These are phyloP conservation scores for Larimichthys polyactis DNA, from an alignment of 2,113 vertebrate genomes.

Conservation along the genomic window DNA sequence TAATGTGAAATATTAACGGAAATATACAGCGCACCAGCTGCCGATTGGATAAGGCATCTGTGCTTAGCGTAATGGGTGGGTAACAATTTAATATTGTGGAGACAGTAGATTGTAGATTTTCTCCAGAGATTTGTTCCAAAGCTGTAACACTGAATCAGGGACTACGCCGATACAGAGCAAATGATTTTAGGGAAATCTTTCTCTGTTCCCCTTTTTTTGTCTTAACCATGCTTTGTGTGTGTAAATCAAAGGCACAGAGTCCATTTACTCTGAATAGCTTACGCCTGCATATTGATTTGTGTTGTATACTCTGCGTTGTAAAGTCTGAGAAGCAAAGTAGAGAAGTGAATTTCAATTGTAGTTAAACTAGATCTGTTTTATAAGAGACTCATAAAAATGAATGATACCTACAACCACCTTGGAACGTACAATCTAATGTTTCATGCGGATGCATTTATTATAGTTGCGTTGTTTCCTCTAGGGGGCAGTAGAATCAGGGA, in stretches of 20 bases:
- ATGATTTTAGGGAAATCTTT: not conserved
- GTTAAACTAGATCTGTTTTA: slow-evolving; percentile 40
- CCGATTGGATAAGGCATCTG: slow-evolving; percentile 74
- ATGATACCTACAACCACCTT: slow-evolving; percentile 46
- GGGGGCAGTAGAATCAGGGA: slow-evolving; percentile 72
- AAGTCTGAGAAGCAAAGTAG: slow-evolving; percentile 42
- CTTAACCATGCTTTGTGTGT: slow-evolving; percentile 23
- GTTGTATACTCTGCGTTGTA: slow-evolving; percentile 34
- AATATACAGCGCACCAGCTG: slow-evolving; percentile 76
- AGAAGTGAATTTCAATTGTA: slow-evolving; percentile 46
- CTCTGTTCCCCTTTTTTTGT: not conserved
- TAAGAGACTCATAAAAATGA: slow-evolving; percentile 58
- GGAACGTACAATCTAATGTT: slow-evolving; percentile 26
- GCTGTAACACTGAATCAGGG: slow-evolving; percentile 22
- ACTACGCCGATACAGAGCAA: slow-evolving; percentile 8
- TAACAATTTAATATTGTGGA: slow-evolving; percentile 67
- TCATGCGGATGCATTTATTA: slow-evolving; percentile 48
- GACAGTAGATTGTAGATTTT: slow-evolving; percentile 64
- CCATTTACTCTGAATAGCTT: slow-evolving; percentile 41
- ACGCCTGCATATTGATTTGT: slow-evolving; percentile 57
- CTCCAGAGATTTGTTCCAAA: slow-evolving; percentile 32
- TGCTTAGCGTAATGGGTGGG: slow-evolving; percentile 63
- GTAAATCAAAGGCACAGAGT: slow-evolving; percentile 46
- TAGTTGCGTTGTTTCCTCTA: slow-evolving; percentile 56
- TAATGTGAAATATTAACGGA: slow-evolving; percentile 82